These are phyloP conservation scores for Trissolcus brochymenae DNA, from an alignment of 2,888 invertebrate species.

Conservation along the genomic window DNA sequence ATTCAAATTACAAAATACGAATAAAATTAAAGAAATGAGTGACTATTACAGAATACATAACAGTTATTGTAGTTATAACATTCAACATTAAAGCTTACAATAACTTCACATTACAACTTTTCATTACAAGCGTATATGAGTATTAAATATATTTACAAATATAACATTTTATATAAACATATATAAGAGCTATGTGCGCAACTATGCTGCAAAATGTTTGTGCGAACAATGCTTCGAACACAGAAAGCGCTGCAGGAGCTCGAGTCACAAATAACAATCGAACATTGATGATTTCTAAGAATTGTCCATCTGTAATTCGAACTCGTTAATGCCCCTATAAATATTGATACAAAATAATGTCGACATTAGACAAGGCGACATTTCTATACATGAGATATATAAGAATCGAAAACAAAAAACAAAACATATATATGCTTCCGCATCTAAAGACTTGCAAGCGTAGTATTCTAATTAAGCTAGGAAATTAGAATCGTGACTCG, in stretches of 20 bases:
- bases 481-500: constrained; percentile 63
- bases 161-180: constrained; percentile 31
- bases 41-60: constrained; percentile 29
- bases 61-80: constrained; percentile 12
- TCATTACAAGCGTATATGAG: constrained; percentile 29
- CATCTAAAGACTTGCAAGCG: constrained; percentile 69
- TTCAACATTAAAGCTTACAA: constrained; percentile 51
- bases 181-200: constrained; percentile 18
- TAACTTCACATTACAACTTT: constrained; percentile 46
- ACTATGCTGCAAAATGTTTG: constrained; percentile 30
- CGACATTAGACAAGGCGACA: constrained; percentile 24
- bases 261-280: constrained; percentile 2
- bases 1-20: constrained; percentile 29
- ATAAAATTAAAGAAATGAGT: constrained; percentile 8
- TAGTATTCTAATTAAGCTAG: constrained; percentile 66
- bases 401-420: constrained; percentile 47
- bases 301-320: constrained; percentile 8
- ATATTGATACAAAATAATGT: constrained; percentile 19
- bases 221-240: not conserved
- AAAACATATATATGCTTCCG: constrained; percentile 68
- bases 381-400: constrained; percentile 26
- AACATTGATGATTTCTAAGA: constrained; percentile 3
- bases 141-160: constrained; percentile 34
- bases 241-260: constrained; percentile 14
- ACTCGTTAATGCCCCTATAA: constrained; percentile 18